Percentiles rank a stretch among this genome's conserved stretches.
Conservation (phyloP, 2,113 vertebrate species). For the Mesoclemmys tuberculata region DNA sequence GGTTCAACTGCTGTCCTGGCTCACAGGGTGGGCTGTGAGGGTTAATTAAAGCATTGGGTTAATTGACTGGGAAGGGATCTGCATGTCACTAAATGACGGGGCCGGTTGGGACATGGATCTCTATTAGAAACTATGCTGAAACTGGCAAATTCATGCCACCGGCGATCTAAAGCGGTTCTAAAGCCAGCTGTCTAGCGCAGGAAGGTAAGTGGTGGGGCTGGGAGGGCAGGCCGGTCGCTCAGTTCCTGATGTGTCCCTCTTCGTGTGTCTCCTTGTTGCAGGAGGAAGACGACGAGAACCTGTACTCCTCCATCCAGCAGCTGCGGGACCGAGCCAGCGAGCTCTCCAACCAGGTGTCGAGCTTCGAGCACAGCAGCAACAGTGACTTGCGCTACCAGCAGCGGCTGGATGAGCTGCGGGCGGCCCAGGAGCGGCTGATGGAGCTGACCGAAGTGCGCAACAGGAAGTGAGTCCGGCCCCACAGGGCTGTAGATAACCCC, state of each 20-base stretch:
- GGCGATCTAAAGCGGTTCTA: not conserved
- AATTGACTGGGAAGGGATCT: not conserved
- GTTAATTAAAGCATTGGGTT: not conserved
- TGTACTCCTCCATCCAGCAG: constrained; percentile 89
- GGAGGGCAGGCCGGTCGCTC: not conserved
- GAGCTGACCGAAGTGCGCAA: constrained; percentile 89
- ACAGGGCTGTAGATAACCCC: not conserved
- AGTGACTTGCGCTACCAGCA: constrained; percentile 86
- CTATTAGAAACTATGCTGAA: not conserved
- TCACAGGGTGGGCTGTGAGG: not conserved
- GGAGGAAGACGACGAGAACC: constrained; percentile 90
- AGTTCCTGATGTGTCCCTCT: fast-evolving
- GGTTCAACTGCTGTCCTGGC: not conserved
- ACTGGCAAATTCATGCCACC: not conserved
- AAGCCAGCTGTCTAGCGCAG: no score
- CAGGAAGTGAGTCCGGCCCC: constrained; percentile 78
- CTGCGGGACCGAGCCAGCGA: constrained; percentile 86
- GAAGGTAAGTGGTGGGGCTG: no score
- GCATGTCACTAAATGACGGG: not conserved
- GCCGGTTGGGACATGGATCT: not conserved
- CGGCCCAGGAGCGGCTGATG: constrained; percentile 84
- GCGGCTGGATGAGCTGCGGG: constrained; percentile 84
- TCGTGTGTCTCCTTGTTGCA: constrained; percentile 33
- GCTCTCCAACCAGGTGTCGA: constrained; percentile 85
- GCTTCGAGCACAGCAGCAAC: constrained; percentile 82